Evolutionary conservation across 2,888 invertebrate genomes (phyloP), one percentile per base, ranked within the genome.

Genomic region (Calephelis perditalis): DNA sequence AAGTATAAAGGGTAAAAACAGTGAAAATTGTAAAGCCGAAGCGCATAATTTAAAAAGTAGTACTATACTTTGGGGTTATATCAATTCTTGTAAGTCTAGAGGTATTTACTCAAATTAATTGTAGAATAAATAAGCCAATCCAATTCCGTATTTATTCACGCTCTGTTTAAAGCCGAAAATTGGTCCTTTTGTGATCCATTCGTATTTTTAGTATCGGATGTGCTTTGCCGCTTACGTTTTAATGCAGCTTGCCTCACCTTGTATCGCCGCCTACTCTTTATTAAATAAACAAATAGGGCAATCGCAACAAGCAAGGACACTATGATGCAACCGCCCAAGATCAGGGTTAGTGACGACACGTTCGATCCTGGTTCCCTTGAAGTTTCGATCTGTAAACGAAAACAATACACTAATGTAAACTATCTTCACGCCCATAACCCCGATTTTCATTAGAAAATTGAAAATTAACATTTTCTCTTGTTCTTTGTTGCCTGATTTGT

Each of bases 171-270:
- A 5, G 82, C 81, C 2, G 79, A 75, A 45, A 80, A 84, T 63
- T 83, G 83, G 60, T 88, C 88, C 56, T 81, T 84, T 56, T 78
- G 73, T 8, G 68, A 68, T 3, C 83, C 82, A 59, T 82, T 86
- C 3, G 71, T 66, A 45, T 74, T 74, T 46, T 68, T 78, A n/a
- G 76, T 69, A 56, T 90, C 90, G 0, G 70, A 36, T 0, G 78
- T 72, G 63, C 80, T 81, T 65, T 90, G 90, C 11, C 90, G 68
- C 69, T 84, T 87, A 36, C 86, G 73, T 56, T 73, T 79, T 70
- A 85, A 66, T 8, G 84, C 84, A 0, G 83, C 79, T 49, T 79
- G 81, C 0, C 79, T 68, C 45, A 84, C 72, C 52, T 76, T 71
- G 67, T 85, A 77, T 62, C 77, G 70, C 59, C 81, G 76, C 52